These are phyloP conservation scores for Varanus komodoensis DNA, from an alignment of 2,113 vertebrate genomes.

Conservation along the genomic window DNA sequence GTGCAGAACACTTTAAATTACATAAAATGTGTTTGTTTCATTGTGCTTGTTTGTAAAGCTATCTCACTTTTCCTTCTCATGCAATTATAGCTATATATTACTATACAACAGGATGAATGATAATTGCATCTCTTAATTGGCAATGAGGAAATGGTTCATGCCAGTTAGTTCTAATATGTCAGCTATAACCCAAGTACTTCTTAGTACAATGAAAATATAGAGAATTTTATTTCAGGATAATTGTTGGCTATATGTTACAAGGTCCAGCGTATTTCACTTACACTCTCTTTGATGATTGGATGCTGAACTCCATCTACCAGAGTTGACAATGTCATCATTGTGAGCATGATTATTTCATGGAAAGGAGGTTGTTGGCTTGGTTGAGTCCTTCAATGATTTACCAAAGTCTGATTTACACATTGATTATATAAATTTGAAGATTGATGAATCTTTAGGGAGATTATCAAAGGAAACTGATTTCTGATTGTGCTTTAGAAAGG, in stretches of 20 bases:
- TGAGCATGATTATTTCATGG: neutral
- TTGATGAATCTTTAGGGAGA: neutral
- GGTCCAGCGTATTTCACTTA: neutral
- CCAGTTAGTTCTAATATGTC: neutral
- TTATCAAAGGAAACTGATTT: neutral
- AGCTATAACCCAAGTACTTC: neutral
- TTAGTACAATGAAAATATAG: neutral
- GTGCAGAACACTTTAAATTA: neutral
- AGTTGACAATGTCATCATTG: neutral
- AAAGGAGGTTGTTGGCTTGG: neutral
- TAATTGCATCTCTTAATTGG: neutral
- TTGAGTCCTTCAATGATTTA: neutral
- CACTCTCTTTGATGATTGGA: neutral
- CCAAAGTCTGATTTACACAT: neutral
- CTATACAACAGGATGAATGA: neutral
- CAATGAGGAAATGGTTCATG: neutral
- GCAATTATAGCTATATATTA: neutral
- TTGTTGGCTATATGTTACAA: neutral
- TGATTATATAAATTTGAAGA: neutral
- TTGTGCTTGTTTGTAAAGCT: neutral
- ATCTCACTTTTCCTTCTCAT: neutral
- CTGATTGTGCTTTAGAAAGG: neutral
- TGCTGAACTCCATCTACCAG: neutral
- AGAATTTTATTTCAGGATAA: constrained; percentile 7
- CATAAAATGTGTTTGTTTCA: neutral